Conservation (phyloP, 2,113 vertebrate genomes). For the Ancistrus triradiatus region DNA sequence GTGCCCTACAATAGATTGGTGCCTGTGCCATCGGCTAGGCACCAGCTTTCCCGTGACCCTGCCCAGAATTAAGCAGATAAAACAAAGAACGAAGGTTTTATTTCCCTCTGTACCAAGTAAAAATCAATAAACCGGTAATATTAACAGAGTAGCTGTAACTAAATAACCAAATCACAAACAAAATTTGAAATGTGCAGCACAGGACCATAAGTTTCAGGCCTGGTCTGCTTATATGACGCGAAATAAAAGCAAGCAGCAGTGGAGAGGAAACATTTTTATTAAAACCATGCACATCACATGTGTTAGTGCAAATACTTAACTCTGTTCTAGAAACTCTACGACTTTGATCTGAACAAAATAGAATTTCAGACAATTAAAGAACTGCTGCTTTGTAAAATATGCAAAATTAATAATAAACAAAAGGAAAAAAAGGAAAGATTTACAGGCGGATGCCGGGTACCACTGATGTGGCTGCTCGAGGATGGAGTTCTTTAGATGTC, state of each 20-base stretch:
- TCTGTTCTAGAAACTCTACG: conserved; percentile 85
- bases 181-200: too few species aligned
- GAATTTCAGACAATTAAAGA: conserved; percentile 87
- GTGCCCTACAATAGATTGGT: too few species aligned
- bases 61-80: too few species aligned
- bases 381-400: conserved; percentile 83
- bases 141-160: too few species aligned
- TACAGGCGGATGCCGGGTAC: conserved; percentile 79
- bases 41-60: too few species aligned
- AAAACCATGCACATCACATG: conserved; percentile 89
- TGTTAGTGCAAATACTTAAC: conserved; percentile 89
- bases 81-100: too few species aligned
- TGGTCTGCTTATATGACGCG: too few species aligned
- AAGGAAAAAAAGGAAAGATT: conserved; percentile 74
- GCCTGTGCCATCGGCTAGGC: too few species aligned
- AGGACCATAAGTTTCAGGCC: too few species aligned
- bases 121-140: too few species aligned
- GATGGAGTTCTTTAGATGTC: too few species aligned
- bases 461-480: conserved; percentile 73
- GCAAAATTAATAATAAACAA: conserved; percentile 49
- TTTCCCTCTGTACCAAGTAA: too few species aligned
- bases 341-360: conserved; percentile 88
- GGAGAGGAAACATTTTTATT: conserved; percentile 88
- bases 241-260: conserved; percentile 52
- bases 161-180: not conserved